Conservation (phyloP, 2,797 vertebrate species). For the Perodicticus potto region DNA sequence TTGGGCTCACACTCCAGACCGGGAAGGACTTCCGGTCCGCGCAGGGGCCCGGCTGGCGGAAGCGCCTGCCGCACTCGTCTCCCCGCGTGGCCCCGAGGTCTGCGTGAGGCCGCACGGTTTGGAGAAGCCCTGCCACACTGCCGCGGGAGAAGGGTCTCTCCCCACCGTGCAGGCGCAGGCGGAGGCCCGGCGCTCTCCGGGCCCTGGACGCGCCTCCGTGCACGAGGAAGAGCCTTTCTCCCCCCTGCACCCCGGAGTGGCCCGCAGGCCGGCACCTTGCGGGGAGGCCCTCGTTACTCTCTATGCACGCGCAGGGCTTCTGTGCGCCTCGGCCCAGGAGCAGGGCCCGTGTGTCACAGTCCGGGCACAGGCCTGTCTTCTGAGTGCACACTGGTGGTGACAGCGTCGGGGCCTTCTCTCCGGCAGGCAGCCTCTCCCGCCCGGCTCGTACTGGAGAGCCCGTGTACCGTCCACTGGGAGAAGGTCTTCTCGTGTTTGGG, state of each 20-base stretch:
- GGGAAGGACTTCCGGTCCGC: not conserved
- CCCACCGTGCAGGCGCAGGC: not conserved
- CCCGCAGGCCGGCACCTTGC: not conserved
- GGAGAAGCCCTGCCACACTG: constrained; percentile 44
- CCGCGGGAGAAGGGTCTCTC: constrained; percentile 4
- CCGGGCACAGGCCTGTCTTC: not conserved
- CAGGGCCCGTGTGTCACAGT: not conserved
- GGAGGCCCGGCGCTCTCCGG: constrained; percentile 35
- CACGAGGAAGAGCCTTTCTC: not conserved
- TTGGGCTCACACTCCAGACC: constrained; percentile 2
- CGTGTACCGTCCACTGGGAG: not conserved
- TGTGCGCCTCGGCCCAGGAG: not conserved
- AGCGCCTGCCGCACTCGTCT: constrained; percentile 30
- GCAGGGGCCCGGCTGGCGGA: constrained; percentile 13
- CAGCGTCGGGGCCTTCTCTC: not conserved
- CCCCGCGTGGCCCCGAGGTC: constrained; percentile 9
- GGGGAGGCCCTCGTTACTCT: not conserved
- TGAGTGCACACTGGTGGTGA: not conserved
- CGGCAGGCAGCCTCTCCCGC: not conserved
- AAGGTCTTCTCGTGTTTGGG: not conserved
- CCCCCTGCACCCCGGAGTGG: not conserved
- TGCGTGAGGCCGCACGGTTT: constrained; percentile 22
- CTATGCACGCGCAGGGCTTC: not conserved
- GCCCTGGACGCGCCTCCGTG: not conserved
- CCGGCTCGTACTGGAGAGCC: not conserved